Conservation (phyloP, 2,888 invertebrate genomes). For the Melanargia galathea region DNA sequence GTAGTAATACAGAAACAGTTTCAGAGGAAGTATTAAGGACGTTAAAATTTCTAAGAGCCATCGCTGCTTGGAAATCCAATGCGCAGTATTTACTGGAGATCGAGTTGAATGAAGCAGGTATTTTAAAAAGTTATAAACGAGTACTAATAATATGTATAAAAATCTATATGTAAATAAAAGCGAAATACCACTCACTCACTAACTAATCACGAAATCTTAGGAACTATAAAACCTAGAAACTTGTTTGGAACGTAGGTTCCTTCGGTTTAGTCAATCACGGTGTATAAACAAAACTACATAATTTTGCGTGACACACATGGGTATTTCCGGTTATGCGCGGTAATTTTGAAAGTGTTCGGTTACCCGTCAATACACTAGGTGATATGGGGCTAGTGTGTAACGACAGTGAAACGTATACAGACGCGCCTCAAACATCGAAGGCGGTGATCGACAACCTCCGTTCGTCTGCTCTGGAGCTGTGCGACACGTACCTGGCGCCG, state of each 20-base stretch:
- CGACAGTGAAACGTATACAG: constrained; percentile 42
- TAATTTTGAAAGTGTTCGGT: too few relatives aligned
- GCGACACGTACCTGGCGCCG: constrained; percentile 68
- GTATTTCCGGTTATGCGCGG: too few relatives aligned
- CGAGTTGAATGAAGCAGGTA: constrained; percentile 72
- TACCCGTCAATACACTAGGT: background rate
- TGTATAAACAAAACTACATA: too few relatives aligned
- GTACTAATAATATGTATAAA: background rate
- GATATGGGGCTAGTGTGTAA: background rate
- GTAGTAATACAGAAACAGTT: constrained; percentile 59
- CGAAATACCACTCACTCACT: too few relatives aligned
- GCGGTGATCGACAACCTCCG: constrained; percentile 70
- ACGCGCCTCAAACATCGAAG: constrained; percentile 66
- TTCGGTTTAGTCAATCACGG: too few relatives aligned
- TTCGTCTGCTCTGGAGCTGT: constrained; percentile 70
- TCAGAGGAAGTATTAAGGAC: constrained; percentile 71
- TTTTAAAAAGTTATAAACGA: background rate
- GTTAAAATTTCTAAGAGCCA: constrained; percentile 67
- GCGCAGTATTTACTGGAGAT: constrained; percentile 74
- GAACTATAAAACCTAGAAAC: too few relatives aligned
- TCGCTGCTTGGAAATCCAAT: constrained; percentile 71
- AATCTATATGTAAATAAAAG: too few relatives aligned
- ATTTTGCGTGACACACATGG: too few relatives aligned
- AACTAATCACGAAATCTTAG: too few relatives aligned
- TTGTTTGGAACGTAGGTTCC: too few relatives aligned